Evolutionary conservation across 2,113 vertebrate species (phyloP).

Genomic region (Ctenomys sociabilis): DNA sequence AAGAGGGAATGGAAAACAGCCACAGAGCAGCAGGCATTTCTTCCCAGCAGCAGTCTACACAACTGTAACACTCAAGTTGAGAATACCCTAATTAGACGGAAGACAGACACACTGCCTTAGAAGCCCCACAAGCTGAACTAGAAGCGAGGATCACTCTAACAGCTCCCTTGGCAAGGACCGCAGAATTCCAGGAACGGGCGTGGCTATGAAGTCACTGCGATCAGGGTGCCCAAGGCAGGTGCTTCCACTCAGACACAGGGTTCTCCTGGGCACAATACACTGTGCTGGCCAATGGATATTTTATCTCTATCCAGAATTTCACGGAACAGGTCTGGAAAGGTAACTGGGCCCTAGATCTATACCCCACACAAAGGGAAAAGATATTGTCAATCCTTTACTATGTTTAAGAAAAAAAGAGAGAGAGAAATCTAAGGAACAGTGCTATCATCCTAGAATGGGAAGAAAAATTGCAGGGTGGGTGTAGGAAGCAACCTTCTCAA

Average conservation of each 20-base stretch:
- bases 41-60: neutral
- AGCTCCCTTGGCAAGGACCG: neutral
- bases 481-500: constrained; percentile 15
- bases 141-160: neutral
- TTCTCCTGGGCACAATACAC: neutral
- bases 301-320: neutral
- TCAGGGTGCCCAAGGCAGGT: neutral
- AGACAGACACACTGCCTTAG: neutral
- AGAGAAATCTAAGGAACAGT: neutral
- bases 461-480: neutral
- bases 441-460: constrained; percentile 1
- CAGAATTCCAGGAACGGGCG: neutral
- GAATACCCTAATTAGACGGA: neutral
- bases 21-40: neutral
- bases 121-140: neutral
- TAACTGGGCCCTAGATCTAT: neutral
- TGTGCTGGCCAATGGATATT: neutral
- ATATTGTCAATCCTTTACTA: constrained; percentile 6
- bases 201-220: neutral
- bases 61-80: neutral
- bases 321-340: neutral
- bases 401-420: neutral
- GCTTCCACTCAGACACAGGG: neutral
- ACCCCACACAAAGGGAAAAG: neutral
- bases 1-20: neutral